phyloP scores from a whole-genome alignment of 2,888 invertebrate genomes.

The Eumacrocentrus americanus region DNA sequence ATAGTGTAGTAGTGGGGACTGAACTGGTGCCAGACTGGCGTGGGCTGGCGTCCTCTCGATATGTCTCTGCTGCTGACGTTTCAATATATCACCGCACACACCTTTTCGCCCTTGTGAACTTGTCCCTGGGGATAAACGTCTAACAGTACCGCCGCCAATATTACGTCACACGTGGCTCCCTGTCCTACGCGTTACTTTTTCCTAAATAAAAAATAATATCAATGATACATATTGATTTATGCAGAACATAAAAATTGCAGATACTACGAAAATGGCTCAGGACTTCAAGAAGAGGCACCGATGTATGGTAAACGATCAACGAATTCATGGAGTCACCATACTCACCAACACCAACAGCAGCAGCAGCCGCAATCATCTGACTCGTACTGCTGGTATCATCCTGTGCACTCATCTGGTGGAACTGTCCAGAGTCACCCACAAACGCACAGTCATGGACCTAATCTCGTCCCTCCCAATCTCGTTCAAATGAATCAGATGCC shows the following conservation, averaged over 20 bases:
- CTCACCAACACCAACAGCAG: no score
- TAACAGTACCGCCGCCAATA: conserved; percentile 32
- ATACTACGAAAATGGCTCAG: conserved; percentile 56
- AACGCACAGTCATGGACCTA: conserved; percentile 45
- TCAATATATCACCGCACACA: conserved; percentile 57
- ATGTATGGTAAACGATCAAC: conserved; percentile 50
- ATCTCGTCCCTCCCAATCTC: conserved; percentile 50
- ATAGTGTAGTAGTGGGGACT: conserved; percentile 33
- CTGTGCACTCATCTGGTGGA: conserved; percentile 51
- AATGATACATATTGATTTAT: not conserved
- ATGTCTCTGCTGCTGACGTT: conserved; percentile 58
- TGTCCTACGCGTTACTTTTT: no score
- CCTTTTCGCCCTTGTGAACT: conserved; percentile 49
- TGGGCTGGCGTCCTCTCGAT: conserved; percentile 54
- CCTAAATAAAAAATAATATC: not conserved
- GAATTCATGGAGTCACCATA: conserved; percentile 49
- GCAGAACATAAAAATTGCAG: conserved; percentile 39
- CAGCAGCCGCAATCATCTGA: conserved; percentile 38
- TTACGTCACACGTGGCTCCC: conserved; percentile 22
- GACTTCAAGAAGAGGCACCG: conserved; percentile 50
- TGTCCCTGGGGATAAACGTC: conserved; percentile 52
- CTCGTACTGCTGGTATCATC: conserved; percentile 55
- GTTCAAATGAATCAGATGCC: conserved; percentile 54
- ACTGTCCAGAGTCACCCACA: conserved; percentile 51
- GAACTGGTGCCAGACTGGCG: conserved; percentile 38